Evolutionary conservation across 1,140 invertebrate genomes (phyloP).

Genomic region (Ostrea denselamellosa): DNA sequence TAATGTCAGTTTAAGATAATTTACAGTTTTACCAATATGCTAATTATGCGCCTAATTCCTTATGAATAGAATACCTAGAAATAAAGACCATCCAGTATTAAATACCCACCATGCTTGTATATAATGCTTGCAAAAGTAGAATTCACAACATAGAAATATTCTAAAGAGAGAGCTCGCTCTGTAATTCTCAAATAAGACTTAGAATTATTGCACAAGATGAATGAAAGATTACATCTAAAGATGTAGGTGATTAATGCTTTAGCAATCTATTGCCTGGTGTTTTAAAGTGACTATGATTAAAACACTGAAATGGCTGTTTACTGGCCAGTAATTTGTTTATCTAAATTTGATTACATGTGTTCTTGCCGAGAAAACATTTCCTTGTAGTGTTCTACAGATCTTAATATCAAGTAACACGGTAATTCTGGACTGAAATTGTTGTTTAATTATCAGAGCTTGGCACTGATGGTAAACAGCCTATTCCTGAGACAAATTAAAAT

Average conservation of each 20-base stretch:
- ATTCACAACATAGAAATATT: too few relatives aligned
- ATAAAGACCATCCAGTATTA: too few relatives aligned
- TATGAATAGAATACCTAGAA: too few relatives aligned
- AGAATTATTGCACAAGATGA: neutral
- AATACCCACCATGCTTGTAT: too few relatives aligned
- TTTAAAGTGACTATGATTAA: neutral
- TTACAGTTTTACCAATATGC: too few relatives aligned
- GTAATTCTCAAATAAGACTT: neutral
- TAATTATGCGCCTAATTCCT: too few relatives aligned
- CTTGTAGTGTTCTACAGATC: neutral
- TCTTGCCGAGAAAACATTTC: neutral
- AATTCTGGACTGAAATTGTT: neutral
- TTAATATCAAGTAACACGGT: neutral
- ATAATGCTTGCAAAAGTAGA: too few relatives aligned
- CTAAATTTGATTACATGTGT: conserved; percentile 27
- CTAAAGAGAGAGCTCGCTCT: too few relatives aligned
- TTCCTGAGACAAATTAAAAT: too few relatives aligned
- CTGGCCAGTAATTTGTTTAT: conserved; percentile 33
- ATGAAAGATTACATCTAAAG: neutral
- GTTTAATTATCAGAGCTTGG: neutral
- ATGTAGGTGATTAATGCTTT: neutral
- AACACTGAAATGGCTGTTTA: neutral
- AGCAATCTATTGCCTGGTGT: neutral
- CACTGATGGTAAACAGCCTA: neutral
- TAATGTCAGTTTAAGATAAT: too few relatives aligned